Percentiles rank a stretch among this genome's conserved stretches.
Conservation (phyloP, 2,888 invertebrate species). For the Catocala fraxini region DNA sequence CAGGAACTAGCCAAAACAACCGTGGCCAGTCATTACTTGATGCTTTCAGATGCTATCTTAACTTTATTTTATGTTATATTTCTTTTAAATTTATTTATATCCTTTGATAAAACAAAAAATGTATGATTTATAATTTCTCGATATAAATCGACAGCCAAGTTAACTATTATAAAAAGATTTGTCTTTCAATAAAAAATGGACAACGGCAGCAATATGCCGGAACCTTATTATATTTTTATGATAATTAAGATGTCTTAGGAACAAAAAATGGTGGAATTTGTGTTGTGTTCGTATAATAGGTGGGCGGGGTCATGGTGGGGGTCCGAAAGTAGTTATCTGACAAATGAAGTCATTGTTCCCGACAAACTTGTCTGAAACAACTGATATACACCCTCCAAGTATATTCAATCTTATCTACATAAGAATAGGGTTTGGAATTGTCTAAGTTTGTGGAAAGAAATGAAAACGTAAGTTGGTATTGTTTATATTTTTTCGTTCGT, state of each 20-base stretch:
- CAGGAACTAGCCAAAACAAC: too few species aligned
- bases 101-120: conserved; percentile 2
- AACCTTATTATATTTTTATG: conserved; percentile 54
- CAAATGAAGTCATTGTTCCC: conserved; percentile 74
- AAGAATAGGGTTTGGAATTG: conserved; percentile 13
- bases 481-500: conserved; percentile 37
- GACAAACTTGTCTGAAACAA: conserved; percentile 18
- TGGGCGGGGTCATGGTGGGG: conserved; percentile 63
- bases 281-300: conserved; percentile 58
- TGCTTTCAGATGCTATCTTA: too few species aligned
- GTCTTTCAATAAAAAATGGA: conserved; percentile 35
- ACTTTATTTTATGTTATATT: not conserved
- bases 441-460: not conserved
- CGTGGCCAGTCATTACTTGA: too few species aligned
- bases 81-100: not conserved
- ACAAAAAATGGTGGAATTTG: conserved; percentile 45
- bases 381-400: not conserved
- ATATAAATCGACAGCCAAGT: conserved; percentile 17
- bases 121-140: conserved; percentile 15
- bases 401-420: conserved; percentile 6
- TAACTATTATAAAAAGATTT: conserved; percentile 35
- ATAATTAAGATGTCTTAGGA: conserved; percentile 64
- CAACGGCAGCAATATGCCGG: conserved; percentile 42
- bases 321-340: conserved; percentile 69
- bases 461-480: conserved; percentile 21